Percentiles rank a stretch among this genome's conserved stretches.
Evolutionary conservation across 2,113 vertebrate genomes (phyloP).

Genomic region (Hypocryptadius cinnamomeus): DNA sequence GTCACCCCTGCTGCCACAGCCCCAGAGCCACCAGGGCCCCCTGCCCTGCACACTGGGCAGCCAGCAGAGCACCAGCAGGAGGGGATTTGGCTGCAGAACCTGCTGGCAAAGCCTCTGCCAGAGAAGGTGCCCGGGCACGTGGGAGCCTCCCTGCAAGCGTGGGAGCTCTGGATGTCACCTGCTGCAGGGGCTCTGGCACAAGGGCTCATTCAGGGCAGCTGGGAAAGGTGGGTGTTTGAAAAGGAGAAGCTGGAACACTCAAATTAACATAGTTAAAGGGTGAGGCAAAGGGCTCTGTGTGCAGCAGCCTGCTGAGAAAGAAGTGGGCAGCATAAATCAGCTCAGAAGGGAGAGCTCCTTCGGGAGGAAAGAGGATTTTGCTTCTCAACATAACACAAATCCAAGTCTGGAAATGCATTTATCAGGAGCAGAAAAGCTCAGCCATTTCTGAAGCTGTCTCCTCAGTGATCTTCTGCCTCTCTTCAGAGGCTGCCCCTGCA

Average conservation of each 20-base stretch:
- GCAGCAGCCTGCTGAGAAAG: conserved; percentile 20
- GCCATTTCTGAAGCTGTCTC: neutral
- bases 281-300: conserved; percentile 32
- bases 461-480: neutral
- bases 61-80: neutral
- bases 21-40: neutral
- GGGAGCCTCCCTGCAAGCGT: neutral
- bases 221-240: conserved; percentile 10
- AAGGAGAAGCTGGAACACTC: neutral
- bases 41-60: neutral
- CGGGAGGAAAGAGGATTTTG: neutral
- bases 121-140: neutral
- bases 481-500: neutral
- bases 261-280: neutral
- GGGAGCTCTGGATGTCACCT: conserved; percentile 11
- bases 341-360: neutral
- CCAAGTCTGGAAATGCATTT: conserved; percentile 6
- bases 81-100: neutral
- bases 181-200: neutral
- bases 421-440: neutral
- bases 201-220: neutral
- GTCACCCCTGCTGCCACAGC: neutral
- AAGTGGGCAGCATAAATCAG: conserved; percentile 41
- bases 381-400: neutral
- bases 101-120: neutral